Conservation (phyloP, 2,888 invertebrate species). For the Deladenus siricidicola region DNA sequence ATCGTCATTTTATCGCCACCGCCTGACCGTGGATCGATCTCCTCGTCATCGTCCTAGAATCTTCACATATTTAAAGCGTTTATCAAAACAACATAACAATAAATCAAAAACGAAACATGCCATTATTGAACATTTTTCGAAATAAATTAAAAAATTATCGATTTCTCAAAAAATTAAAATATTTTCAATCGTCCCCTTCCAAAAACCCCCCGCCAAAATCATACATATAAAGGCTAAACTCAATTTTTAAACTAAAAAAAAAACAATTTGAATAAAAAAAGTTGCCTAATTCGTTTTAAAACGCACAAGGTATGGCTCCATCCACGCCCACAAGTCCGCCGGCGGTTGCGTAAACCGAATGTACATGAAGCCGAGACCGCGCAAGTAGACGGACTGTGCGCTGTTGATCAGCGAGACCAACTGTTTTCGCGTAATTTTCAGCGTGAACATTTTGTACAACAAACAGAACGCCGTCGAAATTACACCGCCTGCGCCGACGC, state of each 20-base stretch:
- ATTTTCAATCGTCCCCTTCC: too few relatives aligned
- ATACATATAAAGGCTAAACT: too few relatives aligned
- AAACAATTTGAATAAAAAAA: too few relatives aligned
- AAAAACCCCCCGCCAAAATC: too few relatives aligned
- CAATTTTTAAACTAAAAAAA: too few relatives aligned
- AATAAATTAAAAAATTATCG: too few relatives aligned
- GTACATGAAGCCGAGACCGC: slow-evolving; percentile 71
- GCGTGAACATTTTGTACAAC: slow-evolving; percentile 92
- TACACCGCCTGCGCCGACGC: slow-evolving; percentile 97
- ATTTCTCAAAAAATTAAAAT: too few relatives aligned
- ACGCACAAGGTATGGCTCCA: slow-evolving; percentile 74
- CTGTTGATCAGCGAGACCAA: slow-evolving; percentile 88
- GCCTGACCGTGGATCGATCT: slow-evolving; percentile 93
- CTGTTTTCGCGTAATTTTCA: slow-evolving; percentile 91
- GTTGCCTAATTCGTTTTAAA: neutral
- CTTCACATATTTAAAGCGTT: neutral
- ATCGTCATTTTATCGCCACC: slow-evolving; percentile 86
- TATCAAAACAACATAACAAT: neutral
- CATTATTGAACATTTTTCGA: too few relatives aligned
- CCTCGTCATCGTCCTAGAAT: slow-evolving; percentile 48
- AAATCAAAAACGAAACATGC: too few relatives aligned
- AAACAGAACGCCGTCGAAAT: slow-evolving; percentile 98
- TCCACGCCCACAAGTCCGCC: slow-evolving; percentile 90
- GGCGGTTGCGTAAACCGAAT: slow-evolving; percentile 86
- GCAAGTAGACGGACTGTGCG: slow-evolving; percentile 89